phyloP scores from a whole-genome alignment of 1,140 invertebrate genomes.

The Limonius californicus region DNA sequence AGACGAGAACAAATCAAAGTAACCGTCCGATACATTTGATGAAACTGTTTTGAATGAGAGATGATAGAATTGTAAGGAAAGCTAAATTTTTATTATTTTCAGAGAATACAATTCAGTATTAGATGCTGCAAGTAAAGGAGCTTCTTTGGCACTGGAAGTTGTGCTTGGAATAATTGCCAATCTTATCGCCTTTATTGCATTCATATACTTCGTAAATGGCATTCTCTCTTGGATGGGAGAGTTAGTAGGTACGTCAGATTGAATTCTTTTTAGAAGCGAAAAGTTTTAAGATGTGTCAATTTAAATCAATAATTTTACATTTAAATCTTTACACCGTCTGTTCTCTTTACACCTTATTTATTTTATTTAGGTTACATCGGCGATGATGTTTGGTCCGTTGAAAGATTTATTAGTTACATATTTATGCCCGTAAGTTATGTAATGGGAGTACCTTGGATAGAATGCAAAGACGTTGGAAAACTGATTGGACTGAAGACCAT shows the following conservation, averaged over 20 bases:
- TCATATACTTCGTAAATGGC: slow-evolving; percentile 79
- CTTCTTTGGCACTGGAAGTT: slow-evolving; percentile 73
- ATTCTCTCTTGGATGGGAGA: slow-evolving; percentile 74
- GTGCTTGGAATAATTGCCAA: slow-evolving; percentile 87
- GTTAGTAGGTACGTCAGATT: slow-evolving; percentile 60
- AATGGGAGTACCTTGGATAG: slow-evolving; percentile 74
- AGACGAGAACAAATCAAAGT: no score
- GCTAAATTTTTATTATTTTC: no score
- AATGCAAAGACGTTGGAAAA: slow-evolving; percentile 73
- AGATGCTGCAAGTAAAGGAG: slow-evolving; percentile 87
- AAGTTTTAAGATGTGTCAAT: no score
- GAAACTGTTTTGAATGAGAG: no score
- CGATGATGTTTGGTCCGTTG: slow-evolving; percentile 51
- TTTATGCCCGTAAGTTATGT: slow-evolving; percentile 73
- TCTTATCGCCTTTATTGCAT: slow-evolving; percentile 86
- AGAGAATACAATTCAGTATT: slow-evolving; percentile 79
- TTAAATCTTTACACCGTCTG: no score
- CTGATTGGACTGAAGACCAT: slow-evolving; percentile 87
- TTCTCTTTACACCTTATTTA: no score
- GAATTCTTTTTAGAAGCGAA: no score
- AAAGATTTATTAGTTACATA: slow-evolving; percentile 77
- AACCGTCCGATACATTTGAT: no score
- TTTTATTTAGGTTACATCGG: slow-evolving; percentile 35
- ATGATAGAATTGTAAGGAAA: no score
- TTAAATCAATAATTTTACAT: no score